A percentile compares a stretch with the other conserved stretches of the same genome.
phyloP scores from a whole-genome alignment of 2,113 vertebrate genomes.

The Herpailurus yagouaroundi region DNA sequence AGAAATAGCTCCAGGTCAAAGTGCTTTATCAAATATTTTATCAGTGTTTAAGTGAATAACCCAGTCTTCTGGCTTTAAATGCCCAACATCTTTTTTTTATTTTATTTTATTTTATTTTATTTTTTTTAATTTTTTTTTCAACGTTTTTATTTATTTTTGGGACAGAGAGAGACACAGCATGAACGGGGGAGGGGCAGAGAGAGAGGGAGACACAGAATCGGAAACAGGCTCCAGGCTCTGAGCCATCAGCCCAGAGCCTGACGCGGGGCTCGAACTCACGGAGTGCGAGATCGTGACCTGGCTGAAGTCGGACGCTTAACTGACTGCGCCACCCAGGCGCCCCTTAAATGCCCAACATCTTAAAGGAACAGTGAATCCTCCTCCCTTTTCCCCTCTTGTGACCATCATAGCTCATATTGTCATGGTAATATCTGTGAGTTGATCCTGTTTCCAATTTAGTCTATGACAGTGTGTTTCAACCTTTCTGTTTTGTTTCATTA shows the following conservation, averaged over 20 bases:
- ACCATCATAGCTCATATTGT: neutral
- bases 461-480: neutral
- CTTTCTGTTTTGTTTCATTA: neutral
- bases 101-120: too few relatives aligned
- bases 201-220: too few relatives aligned
- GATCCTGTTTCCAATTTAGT: neutral
- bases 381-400: neutral
- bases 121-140: too few relatives aligned
- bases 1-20: neutral
- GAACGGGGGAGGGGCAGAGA: too few relatives aligned
- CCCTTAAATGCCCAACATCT: neutral
- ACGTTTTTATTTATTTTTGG: too few relatives aligned
- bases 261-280: too few relatives aligned
- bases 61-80: neutral
- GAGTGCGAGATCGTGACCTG: too few relatives aligned
- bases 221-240: too few relatives aligned
- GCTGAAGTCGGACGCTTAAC: too few relatives aligned
- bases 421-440: neutral
- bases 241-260: too few relatives aligned
- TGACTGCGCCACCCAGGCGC: too few relatives aligned
- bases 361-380: neutral
- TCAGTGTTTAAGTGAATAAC: neutral
- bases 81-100: neutral
- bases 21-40: neutral
- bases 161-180: too few relatives aligned